A percentile compares a stretch with the other conserved stretches of the same genome.
These are phyloP conservation scores for Enteromius paludinosus DNA, from an alignment of 2,797 vertebrate genomes.

Conservation along the genomic window DNA sequence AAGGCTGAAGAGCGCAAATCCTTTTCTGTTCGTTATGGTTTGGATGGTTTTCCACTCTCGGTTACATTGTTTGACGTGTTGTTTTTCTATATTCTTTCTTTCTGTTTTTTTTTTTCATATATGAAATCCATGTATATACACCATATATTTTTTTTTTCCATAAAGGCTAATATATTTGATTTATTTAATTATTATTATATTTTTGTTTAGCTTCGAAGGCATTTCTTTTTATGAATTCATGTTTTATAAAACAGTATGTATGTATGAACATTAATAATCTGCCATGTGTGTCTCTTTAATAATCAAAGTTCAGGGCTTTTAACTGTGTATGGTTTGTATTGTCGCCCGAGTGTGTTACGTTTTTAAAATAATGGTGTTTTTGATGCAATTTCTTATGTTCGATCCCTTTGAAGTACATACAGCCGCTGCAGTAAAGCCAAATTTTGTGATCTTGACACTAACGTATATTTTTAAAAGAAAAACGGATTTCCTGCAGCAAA, in stretches of 20 bases:
- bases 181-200: not conserved
- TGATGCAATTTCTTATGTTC: conserved; percentile 46
- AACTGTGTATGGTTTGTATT: conserved; percentile 39
- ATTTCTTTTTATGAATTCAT: conserved; percentile 24
- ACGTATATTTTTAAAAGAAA: conserved; percentile 12
- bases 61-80: not conserved
- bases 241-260: conserved; percentile 40
- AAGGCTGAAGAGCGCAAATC: not conserved
- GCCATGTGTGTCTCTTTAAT: conserved; percentile 36
- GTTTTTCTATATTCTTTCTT: conserved; percentile 9
- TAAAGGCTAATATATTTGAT: conserved; percentile 9
- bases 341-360: conserved; percentile 44
- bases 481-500: conserved; percentile 19
- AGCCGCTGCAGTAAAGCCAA: conserved; percentile 28
- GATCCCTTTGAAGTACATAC: conserved; percentile 18
- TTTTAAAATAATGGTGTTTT: conserved; percentile 35
- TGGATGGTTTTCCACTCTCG: not conserved
- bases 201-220: not conserved
- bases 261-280: conserved; percentile 24
- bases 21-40: not conserved
- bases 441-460: conserved; percentile 34
- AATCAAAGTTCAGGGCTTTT: conserved; percentile 47
- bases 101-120: not conserved
- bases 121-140: conserved; percentile 29
- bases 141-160: conserved; percentile 27